Evolutionary conservation across 92 coral and sea anemone species (phyloP), one percentile per base, ranked within the genome.

Genomic region (Virgularia gustaviana): DNA sequence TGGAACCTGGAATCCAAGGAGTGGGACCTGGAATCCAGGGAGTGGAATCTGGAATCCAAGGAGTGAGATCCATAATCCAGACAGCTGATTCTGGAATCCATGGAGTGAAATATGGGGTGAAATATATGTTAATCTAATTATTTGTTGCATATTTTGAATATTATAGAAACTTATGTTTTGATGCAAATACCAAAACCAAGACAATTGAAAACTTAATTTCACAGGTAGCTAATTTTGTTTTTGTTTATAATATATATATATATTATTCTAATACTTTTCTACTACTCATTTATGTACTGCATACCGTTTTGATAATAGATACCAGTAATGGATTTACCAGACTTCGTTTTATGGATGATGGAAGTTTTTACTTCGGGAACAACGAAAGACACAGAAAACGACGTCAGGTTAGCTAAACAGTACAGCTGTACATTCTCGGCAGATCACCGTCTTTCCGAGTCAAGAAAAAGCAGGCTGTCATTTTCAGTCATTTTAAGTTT

Each of bases 151-250:
- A 36, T 55, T 57, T 34, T n/a, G 43, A 29, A 6, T 39, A 88
- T 95, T 34, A 88, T 33, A 91, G 97, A 29, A 91, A 68, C 74
- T 23, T 91, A 41, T 83, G 77, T 66, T 91, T 91, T 91, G 97
- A 91, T 79, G 71, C 75, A 42, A 53, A 81, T 19, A 86, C 97
- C 22, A 91, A 81, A 65, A 80, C 95, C 25, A 88, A 64, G 57
- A 82, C 90, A 36, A 88, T 91, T 37, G 97, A 88, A 64, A 75
- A 75, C 27, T 52, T 91, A 2, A 79, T 88, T 27, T 86, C 83
- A 65, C 81, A 77, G 49, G 97, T 90, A 68, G 13, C n/a, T n/a
- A n/a, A n/a, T n/a, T n/a, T n/a, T n/a, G n/a, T n/a, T n/a, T n/a
- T n/a, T n/a, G n/a, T n/a, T n/a, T 16, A 12, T 33, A 33, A 55